Evolutionary conservation across 2,888 invertebrate genomes (phyloP).

Genomic region (Cistogaster globosa): DNA sequence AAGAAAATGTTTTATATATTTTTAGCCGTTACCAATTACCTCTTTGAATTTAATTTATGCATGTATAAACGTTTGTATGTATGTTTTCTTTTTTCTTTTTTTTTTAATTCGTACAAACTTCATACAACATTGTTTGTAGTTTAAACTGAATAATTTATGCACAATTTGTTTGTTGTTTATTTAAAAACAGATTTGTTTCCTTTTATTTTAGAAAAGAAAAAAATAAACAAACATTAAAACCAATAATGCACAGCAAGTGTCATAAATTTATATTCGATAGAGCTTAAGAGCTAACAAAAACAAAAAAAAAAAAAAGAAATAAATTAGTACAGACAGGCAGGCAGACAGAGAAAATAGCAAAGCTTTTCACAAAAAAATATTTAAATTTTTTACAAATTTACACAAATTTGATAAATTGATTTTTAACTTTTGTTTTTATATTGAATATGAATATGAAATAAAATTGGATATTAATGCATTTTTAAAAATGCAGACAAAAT

Average conservation of each 20-base stretch:
- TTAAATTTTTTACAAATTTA: slow-evolving; percentile 15
- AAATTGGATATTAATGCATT: background rate
- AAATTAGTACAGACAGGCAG: slow-evolving; percentile 3
- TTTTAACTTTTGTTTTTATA: slow-evolving; percentile 18
- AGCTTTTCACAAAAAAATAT: slow-evolving; percentile 16
- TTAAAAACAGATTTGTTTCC: slow-evolving; percentile 58
- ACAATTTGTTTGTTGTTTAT: slow-evolving; percentile 47
- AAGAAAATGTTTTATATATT: too few species aligned
- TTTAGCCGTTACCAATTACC: too few species aligned
- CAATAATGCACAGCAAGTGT: slow-evolving; percentile 60
- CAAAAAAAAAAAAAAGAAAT: slow-evolving; percentile 35
- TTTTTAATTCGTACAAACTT: too few species aligned
- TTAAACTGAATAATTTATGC: slow-evolving; percentile 42
- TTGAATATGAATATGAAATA: too few species aligned
- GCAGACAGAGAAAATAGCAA: background rate
- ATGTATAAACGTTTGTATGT: too few species aligned
- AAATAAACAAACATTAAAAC: slow-evolving; percentile 44
- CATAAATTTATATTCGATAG: slow-evolving; percentile 58
- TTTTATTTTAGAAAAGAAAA: slow-evolving; percentile 48
- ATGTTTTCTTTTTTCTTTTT: too few species aligned
- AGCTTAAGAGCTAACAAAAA: slow-evolving; percentile 44
- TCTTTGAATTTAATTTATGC: too few species aligned
- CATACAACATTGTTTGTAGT: background rate
- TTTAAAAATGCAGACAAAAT: too few species aligned
- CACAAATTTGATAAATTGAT: slow-evolving; percentile 51